A percentile compares a stretch with the other conserved stretches of the same genome.
Evolutionary conservation across 2,888 invertebrate species (phyloP).

Genomic region (Adela reaumurella): DNA sequence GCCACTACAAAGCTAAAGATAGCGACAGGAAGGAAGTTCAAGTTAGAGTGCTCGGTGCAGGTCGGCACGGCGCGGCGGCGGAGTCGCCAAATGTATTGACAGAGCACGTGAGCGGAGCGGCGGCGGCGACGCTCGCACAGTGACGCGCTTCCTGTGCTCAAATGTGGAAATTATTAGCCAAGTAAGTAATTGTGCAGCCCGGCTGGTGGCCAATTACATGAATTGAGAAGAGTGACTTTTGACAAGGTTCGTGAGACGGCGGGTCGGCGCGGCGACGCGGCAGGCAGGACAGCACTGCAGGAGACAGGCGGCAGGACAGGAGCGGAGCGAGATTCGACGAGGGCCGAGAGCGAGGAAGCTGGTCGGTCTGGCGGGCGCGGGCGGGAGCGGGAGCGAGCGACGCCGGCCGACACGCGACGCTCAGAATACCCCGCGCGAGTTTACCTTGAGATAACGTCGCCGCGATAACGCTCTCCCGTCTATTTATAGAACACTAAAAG

Average conservation of each 20-base stretch:
- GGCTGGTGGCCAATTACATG: conserved; percentile 48
- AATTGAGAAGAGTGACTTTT: conserved; percentile 52
- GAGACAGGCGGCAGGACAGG: too few species aligned
- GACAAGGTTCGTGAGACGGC: conserved; percentile 22
- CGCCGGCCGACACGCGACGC: background rate
- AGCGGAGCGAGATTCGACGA: too few species aligned
- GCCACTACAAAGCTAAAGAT: too few species aligned
- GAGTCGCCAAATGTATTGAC: too few species aligned
- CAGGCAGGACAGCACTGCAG: too few species aligned
- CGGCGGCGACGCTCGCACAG: conserved; percentile 19
- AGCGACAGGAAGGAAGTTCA: too few species aligned
- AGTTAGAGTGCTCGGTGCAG: too few species aligned
- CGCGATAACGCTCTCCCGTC: conserved; percentile 36
- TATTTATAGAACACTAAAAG: conserved; percentile 50
- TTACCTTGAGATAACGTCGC: conserved; percentile 47
- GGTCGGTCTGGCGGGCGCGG: too few species aligned
- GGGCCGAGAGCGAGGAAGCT: background rate
- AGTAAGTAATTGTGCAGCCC: conserved; percentile 49
- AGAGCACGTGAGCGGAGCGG: too few species aligned
- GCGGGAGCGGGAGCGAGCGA: too few species aligned
- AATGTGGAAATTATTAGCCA: conserved; percentile 54
- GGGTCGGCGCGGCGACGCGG: too few species aligned
- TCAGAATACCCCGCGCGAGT: conserved; percentile 19
- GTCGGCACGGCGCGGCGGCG: too few species aligned
- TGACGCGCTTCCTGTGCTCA: conserved; percentile 48